Base-by-base conservation (phyloP, 2,888 invertebrate species). In the Prosapia bicincta region DNA sequence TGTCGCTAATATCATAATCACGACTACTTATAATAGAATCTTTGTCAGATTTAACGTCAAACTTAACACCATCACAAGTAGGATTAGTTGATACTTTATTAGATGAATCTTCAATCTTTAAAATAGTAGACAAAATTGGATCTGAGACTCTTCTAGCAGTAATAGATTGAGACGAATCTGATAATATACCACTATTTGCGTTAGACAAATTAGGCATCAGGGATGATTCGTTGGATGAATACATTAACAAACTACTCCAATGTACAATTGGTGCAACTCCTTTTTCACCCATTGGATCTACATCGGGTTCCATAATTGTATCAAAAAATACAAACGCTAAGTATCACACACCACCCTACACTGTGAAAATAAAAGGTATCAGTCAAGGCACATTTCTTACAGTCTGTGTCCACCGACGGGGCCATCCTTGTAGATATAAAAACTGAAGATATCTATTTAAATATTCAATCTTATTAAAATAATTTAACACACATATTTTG, bases 141-240 rank as follows among this genome's bases (percentile, higher is more conserved):
- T n/a, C n/a, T n/a, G n/a, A n/a, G n/a, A n/a, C n/a, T n/a, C n/a
- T n/a, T n/a, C n/a, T n/a, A n/a, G n/a, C n/a, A n/a, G n/a, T n/a
- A n/a, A n/a, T n/a, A n/a, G n/a, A n/a, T n/a, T n/a, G n/a, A 82
- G 79, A 85, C 85, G 28, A 85, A 82, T 87, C 88, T 78, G 84
- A 86, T 26, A 85, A 87, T 66, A 88, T 87, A 3, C 87, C 88
- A 28, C 88, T 88, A 76, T 83, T 84, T 15, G 74, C 78, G 13
- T 87, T 78, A 54, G 76, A 70, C 5, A 76, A 76, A 26, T 76
- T 73, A 23, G 65, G 54, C 43, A 70, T 32, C 32, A 32, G 71
- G 23, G 54, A 66, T 28, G 72, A 28, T 71, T 75, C 25, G 69
- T 73, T n/a, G 65, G 79, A 78, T 24, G 83, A 81, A n/a, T 82